These are phyloP conservation scores for Dendroctonus valens DNA, from an alignment of 1,140 invertebrate species.

Conservation along the genomic window DNA sequence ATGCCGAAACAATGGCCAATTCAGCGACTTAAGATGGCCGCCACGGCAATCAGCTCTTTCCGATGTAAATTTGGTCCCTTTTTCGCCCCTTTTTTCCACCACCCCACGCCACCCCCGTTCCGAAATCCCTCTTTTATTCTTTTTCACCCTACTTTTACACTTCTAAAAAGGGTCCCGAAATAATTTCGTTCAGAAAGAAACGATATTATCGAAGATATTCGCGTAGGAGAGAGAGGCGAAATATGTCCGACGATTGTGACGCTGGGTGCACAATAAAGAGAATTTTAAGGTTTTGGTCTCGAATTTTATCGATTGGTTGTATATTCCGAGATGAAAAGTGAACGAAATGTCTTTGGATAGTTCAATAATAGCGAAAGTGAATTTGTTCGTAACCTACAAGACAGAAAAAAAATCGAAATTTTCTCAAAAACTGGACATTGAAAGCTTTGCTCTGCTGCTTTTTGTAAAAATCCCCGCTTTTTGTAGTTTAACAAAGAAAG, in stretches of 20 bases:
- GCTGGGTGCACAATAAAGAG: conserved; percentile 21
- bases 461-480: too few relatives aligned
- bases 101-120: conserved; percentile 42
- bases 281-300: conserved; percentile 21
- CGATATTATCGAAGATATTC: not conserved
- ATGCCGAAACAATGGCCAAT: too few relatives aligned
- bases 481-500: too few relatives aligned
- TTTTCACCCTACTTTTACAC: conserved; percentile 49
- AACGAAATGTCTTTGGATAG: too few relatives aligned
- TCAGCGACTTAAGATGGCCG: conserved; percentile 46
- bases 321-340: too few relatives aligned
- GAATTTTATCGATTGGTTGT: conserved; percentile 15
- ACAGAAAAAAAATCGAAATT: too few relatives aligned
- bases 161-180: conserved; percentile 40
- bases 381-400: too few relatives aligned
- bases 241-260: conserved; percentile 22
- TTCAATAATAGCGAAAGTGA: too few relatives aligned
- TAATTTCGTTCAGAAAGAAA: conserved; percentile 36
- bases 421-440: too few relatives aligned
- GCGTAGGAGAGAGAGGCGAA: conserved; percentile 13
- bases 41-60: conserved; percentile 48
- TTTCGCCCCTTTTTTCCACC: conserved; percentile 29
- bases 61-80: conserved; percentile 48
- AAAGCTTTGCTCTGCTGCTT: too few relatives aligned
- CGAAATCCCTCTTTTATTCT: conserved; percentile 45